Evolutionary conservation across 1,140 invertebrate species (phyloP).

Genomic region (Zelostemma sp.): DNA sequence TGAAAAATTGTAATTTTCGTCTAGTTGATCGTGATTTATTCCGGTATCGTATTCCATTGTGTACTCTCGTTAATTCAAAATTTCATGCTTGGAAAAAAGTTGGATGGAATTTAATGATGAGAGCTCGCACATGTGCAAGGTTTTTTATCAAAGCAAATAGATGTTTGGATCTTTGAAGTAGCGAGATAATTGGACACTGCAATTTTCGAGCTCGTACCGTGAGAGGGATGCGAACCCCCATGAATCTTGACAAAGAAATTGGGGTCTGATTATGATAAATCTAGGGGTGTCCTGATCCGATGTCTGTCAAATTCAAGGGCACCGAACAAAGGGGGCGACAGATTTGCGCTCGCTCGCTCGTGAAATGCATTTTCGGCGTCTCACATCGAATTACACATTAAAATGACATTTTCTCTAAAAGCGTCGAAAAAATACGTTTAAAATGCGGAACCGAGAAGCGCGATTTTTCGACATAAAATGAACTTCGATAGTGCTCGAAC

Average conservation of each 20-base stretch:
- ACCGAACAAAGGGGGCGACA: not conserved
- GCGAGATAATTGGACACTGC: slow-evolving; percentile 37
- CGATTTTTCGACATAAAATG: not conserved
- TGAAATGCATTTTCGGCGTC: not conserved
- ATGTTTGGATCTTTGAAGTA: slow-evolving; percentile 11
- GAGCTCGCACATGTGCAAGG: too few relatives aligned
- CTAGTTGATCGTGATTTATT: too few relatives aligned
- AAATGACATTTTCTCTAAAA: not conserved
- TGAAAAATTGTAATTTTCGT: too few relatives aligned
- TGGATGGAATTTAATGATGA: too few relatives aligned
- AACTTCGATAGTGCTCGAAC: too few relatives aligned
- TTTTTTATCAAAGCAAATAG: slow-evolving; percentile 23
- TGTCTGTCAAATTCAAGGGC: slow-evolving; percentile 44
- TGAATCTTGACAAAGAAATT: slow-evolving; percentile 31
- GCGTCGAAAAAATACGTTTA: not conserved
- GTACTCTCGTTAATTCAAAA: too few relatives aligned
- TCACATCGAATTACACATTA: not conserved
- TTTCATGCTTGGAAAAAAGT: too few relatives aligned
- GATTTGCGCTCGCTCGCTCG: not conserved
- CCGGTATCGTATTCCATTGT: too few relatives aligned
- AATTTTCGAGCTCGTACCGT: slow-evolving; percentile 26
- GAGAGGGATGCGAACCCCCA: slow-evolving; percentile 30
- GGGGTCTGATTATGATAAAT: slow-evolving; percentile 39
- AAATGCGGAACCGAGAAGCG: not conserved
- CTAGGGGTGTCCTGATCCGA: slow-evolving; percentile 32